Percentiles rank a stretch among this genome's conserved stretches.
These are phyloP conservation scores for Tineola bisselliella DNA, from an alignment of 2,888 invertebrate species.

Conservation along the genomic window DNA sequence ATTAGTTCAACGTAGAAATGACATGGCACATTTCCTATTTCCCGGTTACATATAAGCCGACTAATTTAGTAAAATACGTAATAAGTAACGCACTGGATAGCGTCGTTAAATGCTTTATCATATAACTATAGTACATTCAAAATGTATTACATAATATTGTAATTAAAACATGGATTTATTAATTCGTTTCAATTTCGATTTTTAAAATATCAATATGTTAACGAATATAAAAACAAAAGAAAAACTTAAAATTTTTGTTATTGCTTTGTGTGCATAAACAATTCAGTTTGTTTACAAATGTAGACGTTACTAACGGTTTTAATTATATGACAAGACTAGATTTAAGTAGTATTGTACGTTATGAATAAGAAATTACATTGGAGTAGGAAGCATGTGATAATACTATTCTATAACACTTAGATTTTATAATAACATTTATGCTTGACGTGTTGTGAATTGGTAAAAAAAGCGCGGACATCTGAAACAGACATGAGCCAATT, in stretches of 20 bases:
- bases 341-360: neutral
- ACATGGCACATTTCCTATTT: neutral
- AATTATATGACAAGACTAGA: neutral
- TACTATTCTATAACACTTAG: neutral
- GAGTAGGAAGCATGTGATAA: neutral
- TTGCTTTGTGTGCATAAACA: too few relatives aligned
- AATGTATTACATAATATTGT: too few relatives aligned
- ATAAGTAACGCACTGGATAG: neutral
- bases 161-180: too few relatives aligned
- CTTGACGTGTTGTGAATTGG: too few relatives aligned
- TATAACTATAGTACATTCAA: neutral
- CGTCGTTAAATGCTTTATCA: neutral
- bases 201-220: too few relatives aligned
- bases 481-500: too few relatives aligned
- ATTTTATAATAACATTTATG: too few relatives aligned
- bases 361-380: neutral
- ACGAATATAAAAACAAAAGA: too few relatives aligned
- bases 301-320: neutral
- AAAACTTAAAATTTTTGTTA: too few relatives aligned
- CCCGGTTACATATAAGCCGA: neutral
- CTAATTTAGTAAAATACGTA: neutral
- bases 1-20: too few relatives aligned
- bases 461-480: too few relatives aligned
- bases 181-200: too few relatives aligned
- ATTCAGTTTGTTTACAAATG: neutral